Base-by-base conservation (phyloP, 1,140 invertebrate genomes). In the Globodera rostochiensis region DNA sequence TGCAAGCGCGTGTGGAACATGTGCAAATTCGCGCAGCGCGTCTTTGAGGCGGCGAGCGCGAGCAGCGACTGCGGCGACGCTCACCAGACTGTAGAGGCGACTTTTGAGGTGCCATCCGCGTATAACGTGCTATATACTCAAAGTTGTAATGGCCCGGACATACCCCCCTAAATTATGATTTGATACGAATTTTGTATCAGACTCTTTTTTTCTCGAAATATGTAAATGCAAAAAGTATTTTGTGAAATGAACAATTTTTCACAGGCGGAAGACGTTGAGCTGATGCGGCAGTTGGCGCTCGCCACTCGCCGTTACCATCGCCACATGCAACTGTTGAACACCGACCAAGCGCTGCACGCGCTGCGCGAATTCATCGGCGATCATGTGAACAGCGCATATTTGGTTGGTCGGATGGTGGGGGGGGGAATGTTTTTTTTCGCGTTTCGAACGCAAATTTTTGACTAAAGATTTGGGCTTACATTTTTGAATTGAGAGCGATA, bases 1-100 rank as follows among this genome's bases (percentile, higher is more conserved):
- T 99, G 97, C 91, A 99, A 99, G 91, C 99, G 99, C 90, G 91
- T 99, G 46, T 99, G 97, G 97, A 99, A 99, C 91, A 95, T 97
- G 0, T 94, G 94, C 6, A 96, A 95, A 91, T 99, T 98, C 90
- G 94, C 95, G 15, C 91, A 97, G 74, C 91, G 80, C 6, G 69
- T 83, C 46, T 83, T 70, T 86, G 25, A 73, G 67, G 46, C 66
- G n/a, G 36, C 73, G 82, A 75, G 73, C 21, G 45, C 9, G 25
- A 49, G 21, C 75, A 57, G 45, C n/a, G 46, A 21, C 25, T 21
- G 36, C n/a, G 67, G 64, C 21, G 47, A 70, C 49, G 50, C 36
- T 36, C 36, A 36, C 36, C 36, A 36, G 36, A 36, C 36, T 36
- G 36, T 36, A 36, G 60, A 80, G 80, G 60, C 71, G 79, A n/a